Evolutionary conservation across 2,113 vertebrate species (phyloP), one percentile per base, ranked within the genome.

Genomic region (Craseonycteris thonglongyai): DNA sequence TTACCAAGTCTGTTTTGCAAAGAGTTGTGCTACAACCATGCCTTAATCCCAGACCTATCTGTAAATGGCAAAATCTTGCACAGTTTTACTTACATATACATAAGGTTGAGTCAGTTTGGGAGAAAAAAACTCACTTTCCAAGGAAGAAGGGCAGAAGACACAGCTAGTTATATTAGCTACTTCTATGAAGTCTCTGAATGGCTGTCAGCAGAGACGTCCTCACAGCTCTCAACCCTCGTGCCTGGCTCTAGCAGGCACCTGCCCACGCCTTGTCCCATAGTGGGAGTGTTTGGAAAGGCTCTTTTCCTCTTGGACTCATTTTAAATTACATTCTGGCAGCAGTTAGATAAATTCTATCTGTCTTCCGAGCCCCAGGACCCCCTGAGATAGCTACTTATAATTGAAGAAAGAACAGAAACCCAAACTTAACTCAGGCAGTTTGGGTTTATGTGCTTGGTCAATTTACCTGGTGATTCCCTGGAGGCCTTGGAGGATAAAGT

Each of bases 341-440:
- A 91, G 74, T 96, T 96, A 95, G 96, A 97, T 96, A 97, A 94
- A 97, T 96, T 95, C 95, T 97, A 81, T 96, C 93, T 96, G 93
- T 96, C 96, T 96, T 94, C 82, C 68, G 97, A 96, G 91, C 95
- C 82, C 69, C 42, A 54, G 82, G 35, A 6, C 81, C 91, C 82
- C 96, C 40, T 76, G 94, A 95, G 97, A 96, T 75, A 40, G 51
- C 80, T 94, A 89, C 82, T 97, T 96, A 93, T 91, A 97, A 96
- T 81, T 94, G 91, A 96, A 94, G 96, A 96, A 96, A 93, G 93
- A 95, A 89, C 93, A 96, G 93, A 96, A 96, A 96, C 86, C 82
- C 75, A 96, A 94, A 95, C 89, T 91, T 66, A 68, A 95, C 85
- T 95, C 71, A 74, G 81, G 74, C 63, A 94, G 79, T 94, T 95